Evolutionary conservation across 2,888 invertebrate genomes (phyloP), one percentile per base, ranked within the genome.

Genomic region (Podotricha telesiphe): DNA sequence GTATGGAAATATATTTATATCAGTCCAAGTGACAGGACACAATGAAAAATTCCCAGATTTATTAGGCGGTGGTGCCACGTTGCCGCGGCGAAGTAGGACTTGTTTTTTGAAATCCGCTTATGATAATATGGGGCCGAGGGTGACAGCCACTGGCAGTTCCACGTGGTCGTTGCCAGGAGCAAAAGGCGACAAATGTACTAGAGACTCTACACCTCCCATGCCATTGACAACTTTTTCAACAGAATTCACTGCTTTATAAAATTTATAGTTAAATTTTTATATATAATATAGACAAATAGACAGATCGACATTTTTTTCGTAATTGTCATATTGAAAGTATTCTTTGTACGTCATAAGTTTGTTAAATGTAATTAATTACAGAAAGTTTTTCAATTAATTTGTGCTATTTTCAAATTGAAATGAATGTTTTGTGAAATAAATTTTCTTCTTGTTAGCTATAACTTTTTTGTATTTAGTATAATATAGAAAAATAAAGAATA

Each of bases 111-210:
- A 94, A 82, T 95, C 96, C 65, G 96, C 96, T 73, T 97, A 98
- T 86, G 98, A 98, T 89, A 97, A 97, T 89, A 97, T 97, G 96
- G 97, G 97, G 8, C 96, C 97, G 65, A 94, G 97, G 74, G 96
- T 97, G 64, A 98, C 97, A 11, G 97, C 97, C 45, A 96, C 97
- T 73, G 98, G 98, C 59, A 97, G 97, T 84, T 97, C 97, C 10
- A 97, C 96, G 34, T 95, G 97, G 83, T 97, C 97, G 37, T 93
- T 98, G 75, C 96, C 96, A 73, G 96, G 87, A 73, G 85, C 87
- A 73, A 89, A 91, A 76, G 80, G 74, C 72, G 86, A 88, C 73
- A 68, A 67, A 50, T 77, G 77, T 53, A 82, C 82, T 47, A 86
- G 81, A 69, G 82, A 86, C 13, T 79, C 81, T 45, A 78, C 80